A percentile compares a stretch with the other conserved stretches of the same genome.
Conservation (phyloP, 2,888 invertebrate species). For the Andrena bucephala region DNA sequence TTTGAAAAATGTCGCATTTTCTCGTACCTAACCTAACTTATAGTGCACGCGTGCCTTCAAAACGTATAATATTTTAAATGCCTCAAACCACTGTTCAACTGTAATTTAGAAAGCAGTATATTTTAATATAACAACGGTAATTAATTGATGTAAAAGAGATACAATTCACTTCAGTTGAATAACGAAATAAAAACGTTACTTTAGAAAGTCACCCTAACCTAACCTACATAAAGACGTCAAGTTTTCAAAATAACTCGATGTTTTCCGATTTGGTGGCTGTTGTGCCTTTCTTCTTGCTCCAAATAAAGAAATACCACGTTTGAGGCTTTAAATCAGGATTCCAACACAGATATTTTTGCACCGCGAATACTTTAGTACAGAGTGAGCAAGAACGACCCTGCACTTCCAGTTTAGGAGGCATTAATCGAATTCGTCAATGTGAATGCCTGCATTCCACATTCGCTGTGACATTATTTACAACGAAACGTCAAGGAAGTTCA, state of each 20-base stretch:
- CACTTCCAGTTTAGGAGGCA: too few species aligned
- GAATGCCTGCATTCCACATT: background rate
- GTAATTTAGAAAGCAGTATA: background rate
- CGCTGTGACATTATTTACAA: background rate
- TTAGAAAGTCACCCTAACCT: conserved; percentile 4
- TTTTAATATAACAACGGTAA: background rate
- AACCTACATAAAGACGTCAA: conserved; percentile 6
- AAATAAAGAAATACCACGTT: background rate
- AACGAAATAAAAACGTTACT: conserved; percentile 1
- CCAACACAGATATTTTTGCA: background rate
- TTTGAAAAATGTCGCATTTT: background rate
- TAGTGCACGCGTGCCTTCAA: background rate
- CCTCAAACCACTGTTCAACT: background rate
- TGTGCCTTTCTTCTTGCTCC: background rate
- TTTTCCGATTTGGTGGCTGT: background rate
- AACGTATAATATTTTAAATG: background rate
- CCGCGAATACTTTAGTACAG: background rate
- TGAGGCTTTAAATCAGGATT: background rate
- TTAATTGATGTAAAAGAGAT: background rate
- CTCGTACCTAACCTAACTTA: conserved; percentile 27
- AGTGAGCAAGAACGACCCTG: background rate
- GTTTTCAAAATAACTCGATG: background rate
- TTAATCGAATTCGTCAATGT: background rate
- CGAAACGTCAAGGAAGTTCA: background rate
- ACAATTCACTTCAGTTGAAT: conserved; percentile 4